Base-by-base conservation (phyloP, 2,888 invertebrate species). In the Agrenia bidenticulata region DNA sequence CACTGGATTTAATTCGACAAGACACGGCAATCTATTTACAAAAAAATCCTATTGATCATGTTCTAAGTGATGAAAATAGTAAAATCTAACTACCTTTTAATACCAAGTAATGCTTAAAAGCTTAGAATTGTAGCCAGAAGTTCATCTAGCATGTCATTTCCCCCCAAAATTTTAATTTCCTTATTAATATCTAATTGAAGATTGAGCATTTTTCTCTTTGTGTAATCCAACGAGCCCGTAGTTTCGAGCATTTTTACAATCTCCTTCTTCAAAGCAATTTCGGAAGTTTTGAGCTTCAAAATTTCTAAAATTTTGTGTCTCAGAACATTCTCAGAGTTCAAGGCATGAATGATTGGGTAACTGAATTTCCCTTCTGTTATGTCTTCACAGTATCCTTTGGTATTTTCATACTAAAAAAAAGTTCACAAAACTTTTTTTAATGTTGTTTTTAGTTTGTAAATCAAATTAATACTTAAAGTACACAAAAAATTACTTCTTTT, bases 361-460 rank as follows among this genome's bases (percentile, higher is more conserved):
- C 45, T 45, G 45, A 17, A 45, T 19, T 45, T 45, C 5, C 45
- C 45, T 19, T 45, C 45, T 5, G 45, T 45, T 5, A 45, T 5
- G n/a, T 45, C 45, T 19, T 45, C 45, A n/a, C 45, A 45, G 15
- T 45, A 45, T 19, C 45, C 45, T 15, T 45, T 45, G 15, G n/a
- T 45, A 19, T 19, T 15, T 45, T 45, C n/a, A n/a, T 45, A 45
- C 45, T 45, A 15, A 5, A 45, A 45, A 45, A 32, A 32, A n/a
- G n/a, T 39, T 39, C 39, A 39, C 39, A 39, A 39, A 7, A 39
- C 15, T 11, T 39, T n/a, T n/a, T n/a, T n/a, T n/a, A n/a, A n/a
- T n/a, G n/a, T n/a, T n/a, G n/a, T n/a, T n/a, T n/a, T n/a, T n/a
- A n/a, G n/a, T n/a, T n/a, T n/a, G n/a, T n/a, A n/a, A n/a, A n/a